Evolutionary conservation across 2,888 invertebrate species (phyloP).

Genomic region (Clunio marinus): DNA sequence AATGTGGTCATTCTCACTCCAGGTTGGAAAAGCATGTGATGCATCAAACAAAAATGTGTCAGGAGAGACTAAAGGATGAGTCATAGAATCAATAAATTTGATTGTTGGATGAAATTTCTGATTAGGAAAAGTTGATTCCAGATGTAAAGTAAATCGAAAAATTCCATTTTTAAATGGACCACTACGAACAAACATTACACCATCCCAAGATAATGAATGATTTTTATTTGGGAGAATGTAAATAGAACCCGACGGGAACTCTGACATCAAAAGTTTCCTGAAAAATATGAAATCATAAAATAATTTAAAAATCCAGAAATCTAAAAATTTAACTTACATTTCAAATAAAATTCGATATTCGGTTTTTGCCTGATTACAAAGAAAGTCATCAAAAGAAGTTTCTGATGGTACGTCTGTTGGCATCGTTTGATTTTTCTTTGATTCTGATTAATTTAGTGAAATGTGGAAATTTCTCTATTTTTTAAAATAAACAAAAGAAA

Average conservation of each 20-base stretch:
- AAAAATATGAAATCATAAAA: background rate
- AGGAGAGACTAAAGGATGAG: slow-evolving; percentile 6
- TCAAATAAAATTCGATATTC: slow-evolving; percentile 26
- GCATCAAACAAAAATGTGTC: slow-evolving; percentile 16
- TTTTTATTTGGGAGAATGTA: slow-evolving; percentile 21
- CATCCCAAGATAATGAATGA: slow-evolving; percentile 16
- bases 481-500: too few species aligned
- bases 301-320: background rate
- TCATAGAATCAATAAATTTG: background rate
- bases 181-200: slow-evolving; percentile 11
- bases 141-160: slow-evolving; percentile 22
- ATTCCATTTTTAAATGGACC: slow-evolving; percentile 21
- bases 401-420: slow-evolving; percentile 18
- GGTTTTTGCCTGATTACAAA: slow-evolving; percentile 23
- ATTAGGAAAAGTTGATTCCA: slow-evolving; percentile 8
- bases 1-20: slow-evolving; percentile 29
- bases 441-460: too few species aligned
- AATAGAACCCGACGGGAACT: slow-evolving; percentile 15
- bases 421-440: slow-evolving; percentile 6
- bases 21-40: slow-evolving; percentile 30
- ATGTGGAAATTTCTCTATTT: too few species aligned
- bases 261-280: slow-evolving; percentile 22
- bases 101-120: slow-evolving; percentile 9
- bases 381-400: slow-evolving; percentile 17
- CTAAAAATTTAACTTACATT: slow-evolving; percentile 7